Conservation (phyloP, 2,797 vertebrate species). For the Graptemys geographica region DNA sequence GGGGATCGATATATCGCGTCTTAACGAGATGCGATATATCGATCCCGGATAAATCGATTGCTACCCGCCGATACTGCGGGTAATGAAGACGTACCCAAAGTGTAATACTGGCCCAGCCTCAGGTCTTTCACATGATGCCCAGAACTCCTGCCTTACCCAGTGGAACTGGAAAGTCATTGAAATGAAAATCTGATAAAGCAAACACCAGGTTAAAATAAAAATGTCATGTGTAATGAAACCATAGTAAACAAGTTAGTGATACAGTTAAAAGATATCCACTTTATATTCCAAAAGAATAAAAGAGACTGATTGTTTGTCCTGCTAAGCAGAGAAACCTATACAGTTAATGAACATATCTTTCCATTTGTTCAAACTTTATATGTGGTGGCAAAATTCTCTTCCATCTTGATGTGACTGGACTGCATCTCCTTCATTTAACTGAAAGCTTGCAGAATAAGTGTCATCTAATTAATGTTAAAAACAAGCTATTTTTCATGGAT, state of each 20-base stretch:
- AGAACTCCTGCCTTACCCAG: background rate
- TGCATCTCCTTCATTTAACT: background rate
- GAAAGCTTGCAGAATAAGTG: background rate
- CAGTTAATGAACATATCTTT: background rate
- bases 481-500: background rate
- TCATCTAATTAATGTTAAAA: background rate
- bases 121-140: background rate
- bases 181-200: background rate
- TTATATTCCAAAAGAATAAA: background rate
- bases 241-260: constrained; percentile 9
- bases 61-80: too few relatives aligned
- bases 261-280: background rate
- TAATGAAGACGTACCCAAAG: background rate
- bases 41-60: too few relatives aligned
- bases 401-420: background rate
- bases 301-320: background rate
- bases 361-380: background rate
- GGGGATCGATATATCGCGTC: too few relatives aligned
- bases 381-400: background rate
- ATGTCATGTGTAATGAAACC: background rate
- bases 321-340: constrained; percentile 7
- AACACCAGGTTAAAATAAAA: constrained; percentile 3
- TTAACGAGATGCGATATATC: too few relatives aligned
- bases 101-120: background rate
- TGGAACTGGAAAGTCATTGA: background rate